Conservation (phyloP, 2,113 vertebrate genomes). For the Aix galericulata region DNA sequence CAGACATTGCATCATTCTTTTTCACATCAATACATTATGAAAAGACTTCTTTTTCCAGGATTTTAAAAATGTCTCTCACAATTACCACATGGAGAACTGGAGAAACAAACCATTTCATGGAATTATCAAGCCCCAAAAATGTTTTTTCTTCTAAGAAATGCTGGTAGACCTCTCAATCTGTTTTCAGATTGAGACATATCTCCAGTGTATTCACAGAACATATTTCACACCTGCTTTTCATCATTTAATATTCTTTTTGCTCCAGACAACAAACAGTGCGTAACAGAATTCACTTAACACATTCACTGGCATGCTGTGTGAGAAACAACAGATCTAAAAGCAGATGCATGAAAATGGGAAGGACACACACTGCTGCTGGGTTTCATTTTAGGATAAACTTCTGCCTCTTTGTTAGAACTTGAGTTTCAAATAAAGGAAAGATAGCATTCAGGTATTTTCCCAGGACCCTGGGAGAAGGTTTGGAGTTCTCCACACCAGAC, state of each 20-base stretch:
- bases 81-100: background rate
- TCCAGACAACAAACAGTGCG: background rate
- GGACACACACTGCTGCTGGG: background rate
- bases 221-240: slow-evolving; percentile 53
- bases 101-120: slow-evolving; percentile 6
- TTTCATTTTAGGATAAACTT: background rate
- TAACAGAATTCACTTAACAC: background rate
- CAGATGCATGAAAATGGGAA: background rate
- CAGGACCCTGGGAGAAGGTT: background rate
- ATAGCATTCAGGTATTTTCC: background rate
- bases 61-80: background rate
- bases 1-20: background rate
- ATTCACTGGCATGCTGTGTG: background rate
- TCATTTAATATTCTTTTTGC: slow-evolving; percentile 25
- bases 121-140: background rate
- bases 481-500: background rate
- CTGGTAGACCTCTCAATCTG: slow-evolving; percentile 35
- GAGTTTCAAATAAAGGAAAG: background rate
- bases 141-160: background rate
- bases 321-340: slow-evolving; percentile 31
- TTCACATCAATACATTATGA: background rate
- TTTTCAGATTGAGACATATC: slow-evolving; percentile 38
- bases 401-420: background rate
- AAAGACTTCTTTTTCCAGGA: background rate
- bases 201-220: slow-evolving; percentile 46